phyloP scores from a whole-genome alignment of 2,797 vertebrate genomes.

The Fratercula arctica region DNA sequence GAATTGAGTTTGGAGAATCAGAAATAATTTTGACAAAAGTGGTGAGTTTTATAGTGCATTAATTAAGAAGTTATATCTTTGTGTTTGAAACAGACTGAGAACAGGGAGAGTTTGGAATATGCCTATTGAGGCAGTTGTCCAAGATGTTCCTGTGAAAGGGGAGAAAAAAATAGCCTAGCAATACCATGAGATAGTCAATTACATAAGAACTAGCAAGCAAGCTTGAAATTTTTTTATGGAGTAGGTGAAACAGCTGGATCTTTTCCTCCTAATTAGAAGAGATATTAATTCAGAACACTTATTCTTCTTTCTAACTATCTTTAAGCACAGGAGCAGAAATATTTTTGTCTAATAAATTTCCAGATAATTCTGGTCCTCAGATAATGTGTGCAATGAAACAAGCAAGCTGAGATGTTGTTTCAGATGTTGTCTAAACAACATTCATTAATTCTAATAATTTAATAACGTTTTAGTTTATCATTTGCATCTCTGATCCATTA shows the following conservation, averaged over 20 bases:
- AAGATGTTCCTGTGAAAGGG: background rate
- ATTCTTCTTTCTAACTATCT: background rate
- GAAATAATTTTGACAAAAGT: background rate
- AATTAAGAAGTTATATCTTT: background rate
- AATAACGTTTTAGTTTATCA: background rate
- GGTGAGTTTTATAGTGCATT: background rate
- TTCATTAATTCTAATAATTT: background rate
- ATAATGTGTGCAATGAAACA: background rate
- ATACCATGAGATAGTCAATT: background rate
- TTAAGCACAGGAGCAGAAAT: background rate
- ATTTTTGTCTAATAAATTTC: background rate
- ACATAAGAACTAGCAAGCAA: background rate
- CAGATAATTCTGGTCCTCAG: background rate
- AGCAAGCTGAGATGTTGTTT: background rate
- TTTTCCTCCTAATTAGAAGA: background rate
- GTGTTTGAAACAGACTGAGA: background rate
- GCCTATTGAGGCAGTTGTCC: background rate
- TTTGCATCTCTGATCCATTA: background rate
- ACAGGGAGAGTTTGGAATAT: background rate
- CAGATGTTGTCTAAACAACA: background rate
- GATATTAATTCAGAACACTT: background rate
- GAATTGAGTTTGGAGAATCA: background rate
- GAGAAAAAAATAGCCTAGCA: background rate
- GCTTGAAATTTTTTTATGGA: background rate
- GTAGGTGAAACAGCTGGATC: background rate